Percentiles rank a stretch among this genome's conserved stretches.
phyloP scores from a whole-genome alignment of 2,888 invertebrate genomes.

The Ormyrus thymus region DNA sequence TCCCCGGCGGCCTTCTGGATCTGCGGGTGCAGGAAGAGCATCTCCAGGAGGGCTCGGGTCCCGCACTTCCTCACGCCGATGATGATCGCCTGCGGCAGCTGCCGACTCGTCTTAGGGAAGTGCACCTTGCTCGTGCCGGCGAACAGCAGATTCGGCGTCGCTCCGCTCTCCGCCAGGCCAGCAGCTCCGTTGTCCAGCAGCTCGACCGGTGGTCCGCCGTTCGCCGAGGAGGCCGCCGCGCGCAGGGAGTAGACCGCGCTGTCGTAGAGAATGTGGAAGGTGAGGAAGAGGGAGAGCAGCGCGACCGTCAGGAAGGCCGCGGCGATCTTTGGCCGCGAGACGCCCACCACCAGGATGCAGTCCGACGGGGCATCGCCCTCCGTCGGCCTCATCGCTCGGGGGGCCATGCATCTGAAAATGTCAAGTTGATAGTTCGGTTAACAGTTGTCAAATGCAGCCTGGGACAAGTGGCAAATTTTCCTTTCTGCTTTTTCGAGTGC shows the following conservation, averaged over 20 bases:
- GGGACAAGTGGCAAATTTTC: no score
- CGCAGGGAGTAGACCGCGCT: constrained; percentile 89
- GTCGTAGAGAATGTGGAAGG: constrained; percentile 90
- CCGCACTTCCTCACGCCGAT: constrained; percentile 98
- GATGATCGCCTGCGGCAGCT: constrained; percentile 89
- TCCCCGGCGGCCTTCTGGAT: constrained; percentile 95
- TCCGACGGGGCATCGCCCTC: constrained; percentile 90
- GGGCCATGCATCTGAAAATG: constrained; percentile 84
- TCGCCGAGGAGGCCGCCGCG: constrained; percentile 71
- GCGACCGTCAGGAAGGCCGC: constrained; percentile 87
- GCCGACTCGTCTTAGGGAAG: constrained; percentile 80
- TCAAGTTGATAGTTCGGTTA: no score
- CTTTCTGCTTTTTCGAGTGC: no score
- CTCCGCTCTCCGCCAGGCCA: no score
- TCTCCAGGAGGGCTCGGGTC: constrained; percentile 95
- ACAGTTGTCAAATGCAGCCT: no score
- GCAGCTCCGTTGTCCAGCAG: constrained; percentile 16
- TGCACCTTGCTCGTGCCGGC: constrained; percentile 73
- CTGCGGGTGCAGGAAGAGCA: constrained; percentile 94
- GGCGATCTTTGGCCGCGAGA: constrained; percentile 89
- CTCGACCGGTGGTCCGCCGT: constrained; percentile 6
- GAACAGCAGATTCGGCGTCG: constrained; percentile 49
- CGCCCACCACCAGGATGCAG: constrained; percentile 89
- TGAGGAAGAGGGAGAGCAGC: constrained; percentile 87
- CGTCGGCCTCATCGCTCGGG: constrained; percentile 88